Conservation (phyloP, 2,888 invertebrate genomes). For the Acanthosoma haemorrhoidale region DNA sequence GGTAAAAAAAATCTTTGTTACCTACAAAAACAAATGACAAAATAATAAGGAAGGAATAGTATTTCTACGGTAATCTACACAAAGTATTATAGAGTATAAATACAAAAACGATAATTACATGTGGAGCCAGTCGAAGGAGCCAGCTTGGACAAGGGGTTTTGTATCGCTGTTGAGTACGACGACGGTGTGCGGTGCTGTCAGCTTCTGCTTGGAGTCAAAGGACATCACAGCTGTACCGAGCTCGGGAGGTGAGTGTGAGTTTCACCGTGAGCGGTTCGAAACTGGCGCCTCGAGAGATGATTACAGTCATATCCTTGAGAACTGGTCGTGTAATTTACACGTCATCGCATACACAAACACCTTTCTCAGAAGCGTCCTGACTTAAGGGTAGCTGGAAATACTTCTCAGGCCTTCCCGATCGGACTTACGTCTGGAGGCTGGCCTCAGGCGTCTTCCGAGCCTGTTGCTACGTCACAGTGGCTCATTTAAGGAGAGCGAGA, state of each 20-base stretch:
- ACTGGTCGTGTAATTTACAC: constrained; percentile 8
- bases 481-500: no score
- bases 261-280: constrained; percentile 3
- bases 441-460: not conserved
- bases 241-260: not conserved
- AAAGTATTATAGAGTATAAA: no score
- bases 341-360: constrained; percentile 11
- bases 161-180: not conserved
- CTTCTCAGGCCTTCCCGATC: constrained; percentile 18
- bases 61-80: no score
- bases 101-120: constrained; percentile 1
- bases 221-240: not conserved
- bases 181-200: not conserved
- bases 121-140: constrained; percentile 2
- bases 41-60: no score
- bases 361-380: constrained; percentile 42
- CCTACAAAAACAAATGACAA: no score
- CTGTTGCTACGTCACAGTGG: not conserved
- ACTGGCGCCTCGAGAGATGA: constrained; percentile 1
- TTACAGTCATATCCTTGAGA: constrained; percentile 10
- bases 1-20: no score
- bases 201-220: not conserved
- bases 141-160: not conserved
- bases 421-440: constrained; percentile 13
- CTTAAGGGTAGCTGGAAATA: constrained; percentile 30